Conservation (phyloP, 2,113 vertebrate genomes). For the Agelaius phoeniceus region DNA sequence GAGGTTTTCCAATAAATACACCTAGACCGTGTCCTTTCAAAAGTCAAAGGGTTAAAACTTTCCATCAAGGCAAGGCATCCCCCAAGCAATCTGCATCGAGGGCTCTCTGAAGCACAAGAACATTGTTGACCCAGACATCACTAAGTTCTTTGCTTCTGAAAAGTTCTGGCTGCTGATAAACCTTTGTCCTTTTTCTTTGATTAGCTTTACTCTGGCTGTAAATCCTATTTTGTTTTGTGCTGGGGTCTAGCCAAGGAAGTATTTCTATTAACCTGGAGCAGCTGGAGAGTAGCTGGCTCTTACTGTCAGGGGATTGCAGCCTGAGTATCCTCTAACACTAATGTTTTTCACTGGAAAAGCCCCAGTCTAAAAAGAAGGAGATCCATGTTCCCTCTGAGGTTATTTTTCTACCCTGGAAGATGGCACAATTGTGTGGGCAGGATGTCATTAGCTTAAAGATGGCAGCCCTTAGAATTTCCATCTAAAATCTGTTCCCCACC, state of each 20-base stretch:
- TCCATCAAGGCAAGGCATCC: neutral
- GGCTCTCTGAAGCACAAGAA: neutral
- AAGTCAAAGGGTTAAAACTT: slow-evolving; percentile 50
- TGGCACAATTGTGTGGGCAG: neutral
- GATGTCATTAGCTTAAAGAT: slow-evolving; percentile 21
- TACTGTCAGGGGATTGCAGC: neutral
- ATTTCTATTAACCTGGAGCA: slow-evolving; percentile 59
- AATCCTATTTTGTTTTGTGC: slow-evolving; percentile 54
- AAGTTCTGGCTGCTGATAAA: slow-evolving; percentile 51
- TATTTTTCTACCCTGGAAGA: neutral
- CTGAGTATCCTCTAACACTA: neutral
- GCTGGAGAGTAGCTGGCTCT: slow-evolving; percentile 1
- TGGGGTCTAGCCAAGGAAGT: slow-evolving; percentile 42
- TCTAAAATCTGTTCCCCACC: neutral
- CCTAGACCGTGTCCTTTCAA: slow-evolving; percentile 27
- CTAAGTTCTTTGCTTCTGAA: slow-evolving; percentile 20
- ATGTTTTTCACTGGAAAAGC: neutral
- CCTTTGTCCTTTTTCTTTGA: slow-evolving; percentile 60
- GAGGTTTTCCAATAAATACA: slow-evolving; percentile 16
- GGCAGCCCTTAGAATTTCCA: neutral
- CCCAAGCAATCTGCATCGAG: slow-evolving; percentile 3
- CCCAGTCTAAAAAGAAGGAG: neutral
- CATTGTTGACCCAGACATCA: neutral
- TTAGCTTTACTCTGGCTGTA: slow-evolving; percentile 37
- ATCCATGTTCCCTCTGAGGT: neutral